These are phyloP conservation scores for Lutraria rhynchaena DNA, from an alignment of 1,140 invertebrate species.

Conservation along the genomic window DNA sequence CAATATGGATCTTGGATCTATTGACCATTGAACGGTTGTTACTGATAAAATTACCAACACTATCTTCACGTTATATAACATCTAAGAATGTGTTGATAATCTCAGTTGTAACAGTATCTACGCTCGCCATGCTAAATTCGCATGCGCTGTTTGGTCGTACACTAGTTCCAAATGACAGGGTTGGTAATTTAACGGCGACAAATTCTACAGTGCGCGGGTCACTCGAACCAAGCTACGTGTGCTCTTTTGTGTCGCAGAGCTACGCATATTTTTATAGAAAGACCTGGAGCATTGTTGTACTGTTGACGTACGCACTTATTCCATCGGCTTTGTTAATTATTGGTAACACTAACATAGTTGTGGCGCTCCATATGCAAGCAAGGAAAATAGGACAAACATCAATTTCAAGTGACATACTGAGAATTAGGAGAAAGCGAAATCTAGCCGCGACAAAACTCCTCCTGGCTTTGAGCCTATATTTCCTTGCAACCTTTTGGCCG, in stretches of 20 bases:
- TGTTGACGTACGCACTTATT: not conserved
- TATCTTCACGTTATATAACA: not conserved
- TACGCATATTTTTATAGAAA: not conserved
- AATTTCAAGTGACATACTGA: not conserved
- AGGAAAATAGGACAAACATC: too few species aligned
- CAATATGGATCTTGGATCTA: not conserved
- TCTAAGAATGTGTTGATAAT: not conserved
- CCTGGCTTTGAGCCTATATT: not conserved
- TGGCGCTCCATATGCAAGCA: not conserved
- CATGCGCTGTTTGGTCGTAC: not conserved
- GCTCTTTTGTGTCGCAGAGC: too few species aligned
- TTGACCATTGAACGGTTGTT: not conserved
- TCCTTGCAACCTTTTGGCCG: not conserved
- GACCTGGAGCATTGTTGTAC: not conserved
- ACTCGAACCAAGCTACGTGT: not conserved
- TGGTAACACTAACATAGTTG: constrained; percentile 2
- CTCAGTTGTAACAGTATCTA: not conserved
- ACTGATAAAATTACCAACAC: not conserved
- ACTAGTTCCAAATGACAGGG: not conserved
- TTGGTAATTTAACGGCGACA: not conserved
- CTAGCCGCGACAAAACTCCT: not conserved
- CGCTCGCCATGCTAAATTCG: not conserved
- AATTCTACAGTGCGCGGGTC: not conserved
- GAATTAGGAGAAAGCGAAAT: not conserved
- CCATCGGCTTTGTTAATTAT: not conserved